Conservation (phyloP, 2,888 invertebrate species). For the Patella pellucida region DNA sequence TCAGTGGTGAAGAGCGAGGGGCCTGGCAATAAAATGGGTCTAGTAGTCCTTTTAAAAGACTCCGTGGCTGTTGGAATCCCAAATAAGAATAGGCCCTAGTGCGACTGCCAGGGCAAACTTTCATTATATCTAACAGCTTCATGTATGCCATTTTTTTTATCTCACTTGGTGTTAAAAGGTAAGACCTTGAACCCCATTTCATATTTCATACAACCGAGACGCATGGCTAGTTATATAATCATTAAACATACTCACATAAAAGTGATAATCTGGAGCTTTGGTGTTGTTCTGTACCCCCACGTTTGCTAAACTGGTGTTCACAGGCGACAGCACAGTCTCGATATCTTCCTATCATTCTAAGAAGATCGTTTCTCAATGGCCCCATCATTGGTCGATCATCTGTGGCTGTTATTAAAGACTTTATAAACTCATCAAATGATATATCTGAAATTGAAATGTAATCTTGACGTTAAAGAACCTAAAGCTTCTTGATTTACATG, state of each 20-base stretch:
- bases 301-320: slow-evolving; percentile 61
- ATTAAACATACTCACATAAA: neutral
- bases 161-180: too few species aligned
- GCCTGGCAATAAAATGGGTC: too few species aligned
- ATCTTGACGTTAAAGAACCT: too few species aligned
- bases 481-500: too few species aligned
- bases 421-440: slow-evolving; percentile 55
- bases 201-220: neutral
- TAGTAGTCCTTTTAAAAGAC: too few species aligned
- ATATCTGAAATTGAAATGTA: slow-evolving; percentile 42
- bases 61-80: too few species aligned
- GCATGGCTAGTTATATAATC: neutral
- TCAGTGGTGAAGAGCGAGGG: too few species aligned
- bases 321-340: slow-evolving; percentile 60
- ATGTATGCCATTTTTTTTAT: too few species aligned
- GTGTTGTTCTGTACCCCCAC: slow-evolving; percentile 21
- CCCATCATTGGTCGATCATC: slow-evolving; percentile 28
- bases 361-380: slow-evolving; percentile 41
- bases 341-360: slow-evolving; percentile 49
- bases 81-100: too few species aligned
- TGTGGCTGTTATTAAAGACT: slow-evolving; percentile 48
- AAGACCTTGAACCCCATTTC: too few species aligned
- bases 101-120: too few species aligned
- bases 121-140: too few species aligned
- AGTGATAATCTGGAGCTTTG: neutral